Conservation (phyloP, 2,888 invertebrate genomes). For the Heteropelma amictum region DNA sequence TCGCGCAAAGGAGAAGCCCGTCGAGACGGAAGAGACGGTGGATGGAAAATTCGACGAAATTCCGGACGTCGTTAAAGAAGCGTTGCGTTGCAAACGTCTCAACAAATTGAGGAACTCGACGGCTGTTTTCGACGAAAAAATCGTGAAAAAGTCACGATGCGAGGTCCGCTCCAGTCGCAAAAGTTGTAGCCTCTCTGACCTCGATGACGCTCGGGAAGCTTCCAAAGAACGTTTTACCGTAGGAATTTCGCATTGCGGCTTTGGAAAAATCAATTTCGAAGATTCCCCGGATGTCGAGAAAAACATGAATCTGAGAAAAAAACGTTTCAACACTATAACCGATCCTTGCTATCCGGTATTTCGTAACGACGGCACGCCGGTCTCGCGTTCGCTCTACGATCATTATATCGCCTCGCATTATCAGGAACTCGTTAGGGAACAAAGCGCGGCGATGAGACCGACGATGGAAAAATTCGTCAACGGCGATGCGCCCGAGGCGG, state of each 20-base stretch:
- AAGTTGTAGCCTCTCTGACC: conserved; percentile 82
- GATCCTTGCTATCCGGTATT: conserved; percentile 90
- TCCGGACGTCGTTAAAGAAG: conserved; percentile 78
- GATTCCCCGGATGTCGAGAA: conserved; percentile 59
- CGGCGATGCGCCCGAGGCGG: conserved; percentile 16
- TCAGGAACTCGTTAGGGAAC: conserved; percentile 79
- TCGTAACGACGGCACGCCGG: conserved; percentile 85
- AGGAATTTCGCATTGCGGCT: conserved; percentile 78
- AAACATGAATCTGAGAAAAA: conserved; percentile 47
- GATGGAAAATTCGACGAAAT: conserved; percentile 70
- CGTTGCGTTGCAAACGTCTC: conserved; percentile 75
- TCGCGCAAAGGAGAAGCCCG: conserved; percentile 38
- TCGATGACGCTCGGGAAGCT: conserved; percentile 82
- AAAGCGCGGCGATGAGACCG: conserved; percentile 73
- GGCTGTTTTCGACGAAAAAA: conserved; percentile 54
- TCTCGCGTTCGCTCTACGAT: conserved; percentile 86
- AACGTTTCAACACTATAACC: conserved; percentile 82
- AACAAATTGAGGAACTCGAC: conserved; percentile 71
- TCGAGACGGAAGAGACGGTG: conserved; percentile 43
- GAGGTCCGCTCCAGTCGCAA: conserved; percentile 66
- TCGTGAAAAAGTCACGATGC: conserved; percentile 59
- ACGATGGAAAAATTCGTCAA: conserved; percentile 59
- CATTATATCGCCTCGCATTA: conserved; percentile 85
- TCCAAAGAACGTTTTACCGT: conserved; percentile 80
- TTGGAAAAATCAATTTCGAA: conserved; percentile 75